Base-by-base conservation (phyloP, 2,888 invertebrate genomes). In the Meteorus colon region DNA sequence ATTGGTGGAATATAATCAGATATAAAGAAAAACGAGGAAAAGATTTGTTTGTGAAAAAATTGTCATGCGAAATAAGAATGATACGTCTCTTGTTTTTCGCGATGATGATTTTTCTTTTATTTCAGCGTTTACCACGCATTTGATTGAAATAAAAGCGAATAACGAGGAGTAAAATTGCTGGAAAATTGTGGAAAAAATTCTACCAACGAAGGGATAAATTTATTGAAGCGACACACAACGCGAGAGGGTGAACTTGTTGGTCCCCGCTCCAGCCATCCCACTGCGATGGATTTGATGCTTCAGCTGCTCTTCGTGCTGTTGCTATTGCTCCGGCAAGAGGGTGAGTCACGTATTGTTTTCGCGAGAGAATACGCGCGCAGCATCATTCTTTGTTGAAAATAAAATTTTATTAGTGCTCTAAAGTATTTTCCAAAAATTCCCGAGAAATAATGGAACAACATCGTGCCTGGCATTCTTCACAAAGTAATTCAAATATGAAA, bases 271-370 rank as follows among this genome's bases (percentile, higher is more conserved):
- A 16, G 70, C 59, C 66, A 76, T 60, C 75, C 62, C 72, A 74
- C 74, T 77, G 79, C 77, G 76, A 86, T 86, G 86, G 86, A 85
- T 83, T 79, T 85, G 68, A 68, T 78, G 79, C 79, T 86, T 29
- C 70, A 82, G 29, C 77, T 82, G 62, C 75, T 83, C 75, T 77
- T 82, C 71, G 73, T 84, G 71, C 80, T 83, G 74, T 76, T 82
- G 68, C 73, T 84, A 69, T 79, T 86, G 19, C 81, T 86, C 62
- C 80, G 81, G 45, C 86, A 84, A 77, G 81, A 83, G 73, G 86
- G 86, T 86, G 74, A 85, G 85, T 82, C n/a, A 45, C 67, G 19
- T 73, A 67, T 51, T 63, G 34, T 70, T 70, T 65, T 65, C 19
- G 37, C 60, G 31, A 41, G 29, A 8, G 24, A 60, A 60, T 60